Evolutionary conservation across 1,140 invertebrate species (phyloP), one percentile per base, ranked within the genome.

Genomic region (Marisa cornuarietis): DNA sequence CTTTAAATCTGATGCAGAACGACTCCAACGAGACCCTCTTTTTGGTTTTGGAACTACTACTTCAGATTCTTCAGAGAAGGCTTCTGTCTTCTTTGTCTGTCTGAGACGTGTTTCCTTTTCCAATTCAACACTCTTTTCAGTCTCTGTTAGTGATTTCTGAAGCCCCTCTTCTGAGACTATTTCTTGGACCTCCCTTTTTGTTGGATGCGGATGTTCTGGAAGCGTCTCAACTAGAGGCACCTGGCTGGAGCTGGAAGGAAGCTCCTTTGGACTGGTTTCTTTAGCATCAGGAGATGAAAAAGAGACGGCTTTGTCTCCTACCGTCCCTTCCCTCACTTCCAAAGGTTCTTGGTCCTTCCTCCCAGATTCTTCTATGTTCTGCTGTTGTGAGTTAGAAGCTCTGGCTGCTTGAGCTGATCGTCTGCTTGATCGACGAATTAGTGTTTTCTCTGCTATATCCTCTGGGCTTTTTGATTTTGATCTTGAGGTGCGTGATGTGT

Each of bases 391-490:
- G 18, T 22, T n/a, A 14, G 71, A 72, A 10, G 71, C 51, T 54
- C 52, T 61, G 11, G 71, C 54, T 8, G 71, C 11, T 22, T 51
- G 49, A 22, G 54, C 63, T 42, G 58, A 20, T 20, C 65, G 66
- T 71, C 81, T 66, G 58, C 78, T 78, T 16, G 77, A 82, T n/a
- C 81, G 26, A 42, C 77, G 63, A 22, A 74, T 76, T 2, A 71
- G 24, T 10, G 52, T 22, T 24, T 82, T 69, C 13, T 65, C 42
- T 52, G 82, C 58, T 14, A 73, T n/a, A 52, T 66, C 63, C 16
- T 76, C 72, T n/a, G 82, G 79, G n/a, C 76, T 80, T 58, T 66
- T 76, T n/a, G 78, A 77, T 20, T 68, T 51, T 20, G 78, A 74
- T 0, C 63, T 51, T 22, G 81, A 82, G 51, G 63, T 69, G 11